A percentile compares a stretch with the other conserved stretches of the same genome.
These are phyloP conservation scores for Notothenia rossii DNA, from an alignment of 2,113 vertebrate species.

Conservation along the genomic window DNA sequence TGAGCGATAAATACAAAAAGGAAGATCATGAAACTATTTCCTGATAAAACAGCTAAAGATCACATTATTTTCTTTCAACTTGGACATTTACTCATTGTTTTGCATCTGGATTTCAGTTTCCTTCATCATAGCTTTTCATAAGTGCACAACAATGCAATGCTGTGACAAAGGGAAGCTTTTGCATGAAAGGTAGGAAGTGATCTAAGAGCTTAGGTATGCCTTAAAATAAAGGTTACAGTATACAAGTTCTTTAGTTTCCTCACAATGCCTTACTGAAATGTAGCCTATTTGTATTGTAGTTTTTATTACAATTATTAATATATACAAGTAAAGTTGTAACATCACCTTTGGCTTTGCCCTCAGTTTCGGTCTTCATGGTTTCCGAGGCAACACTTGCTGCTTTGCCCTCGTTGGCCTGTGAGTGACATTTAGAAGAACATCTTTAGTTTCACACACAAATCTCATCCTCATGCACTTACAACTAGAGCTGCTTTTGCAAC, in stretches of 20 bases:
- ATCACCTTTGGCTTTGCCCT: slow-evolving; percentile 92
- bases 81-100: not conserved
- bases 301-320: not conserved
- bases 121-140: not conserved
- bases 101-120: not conserved
- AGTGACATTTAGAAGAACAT: slow-evolving; percentile 10
- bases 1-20: not conserved
- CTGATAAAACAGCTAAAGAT: not conserved
- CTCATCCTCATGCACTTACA: too few species aligned
- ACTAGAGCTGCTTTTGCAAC: too few species aligned
- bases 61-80: not conserved
- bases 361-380: slow-evolving; percentile 91
- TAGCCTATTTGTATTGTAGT: not conserved
- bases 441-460: not conserved
- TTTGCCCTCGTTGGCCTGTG: slow-evolving; percentile 89
- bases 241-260: not conserved
- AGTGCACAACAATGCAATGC: not conserved
- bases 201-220: not conserved
- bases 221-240: not conserved
- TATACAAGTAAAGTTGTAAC: not conserved
- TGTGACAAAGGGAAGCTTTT: slow-evolving; percentile 17
- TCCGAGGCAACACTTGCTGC: slow-evolving; percentile 85
- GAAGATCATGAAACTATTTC: not conserved
- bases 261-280: not conserved
- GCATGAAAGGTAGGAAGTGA: slow-evolving; percentile 39